Percentiles rank a stretch among this genome's conserved stretches.
Evolutionary conservation across 1,140 invertebrate species (phyloP).

Genomic region (Nasonia longicornis): DNA sequence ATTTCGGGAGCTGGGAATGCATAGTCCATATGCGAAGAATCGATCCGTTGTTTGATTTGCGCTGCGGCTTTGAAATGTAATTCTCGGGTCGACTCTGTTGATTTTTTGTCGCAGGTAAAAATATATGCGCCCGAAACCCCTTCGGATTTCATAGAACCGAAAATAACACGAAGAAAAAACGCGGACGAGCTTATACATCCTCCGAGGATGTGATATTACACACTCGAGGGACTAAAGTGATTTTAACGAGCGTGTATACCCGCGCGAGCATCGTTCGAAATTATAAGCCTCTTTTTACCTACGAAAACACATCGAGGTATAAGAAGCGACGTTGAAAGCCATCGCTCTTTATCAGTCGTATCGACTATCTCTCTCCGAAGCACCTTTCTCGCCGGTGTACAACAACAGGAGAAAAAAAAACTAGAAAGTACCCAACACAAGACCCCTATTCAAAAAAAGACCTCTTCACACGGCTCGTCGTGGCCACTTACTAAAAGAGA

Average conservation of each 20-base stretch:
- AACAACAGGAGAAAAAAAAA: conserved; percentile 1
- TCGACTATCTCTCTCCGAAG: background rate
- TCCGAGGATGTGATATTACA: too few relatives aligned
- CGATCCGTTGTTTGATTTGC: conserved; percentile 15
- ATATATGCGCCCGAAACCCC: background rate
- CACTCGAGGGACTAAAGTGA: background rate
- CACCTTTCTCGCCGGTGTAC: background rate
- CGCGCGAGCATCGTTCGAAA: background rate
- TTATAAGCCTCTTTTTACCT: conserved; percentile 8
- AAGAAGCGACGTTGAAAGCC: conserved; percentile 1
- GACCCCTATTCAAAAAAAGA: background rate
- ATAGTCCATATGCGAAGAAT: too few relatives aligned
- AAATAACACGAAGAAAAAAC: background rate
- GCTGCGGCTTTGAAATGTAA: background rate
- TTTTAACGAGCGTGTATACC: background rate
- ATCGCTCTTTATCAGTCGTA: conserved; percentile 7
- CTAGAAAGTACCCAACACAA: background rate
- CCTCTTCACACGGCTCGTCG: background rate
- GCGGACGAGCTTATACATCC: too few relatives aligned
- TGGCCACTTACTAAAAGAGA: background rate
- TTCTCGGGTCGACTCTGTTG: background rate
- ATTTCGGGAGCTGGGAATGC: background rate
- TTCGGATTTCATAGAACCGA: background rate
- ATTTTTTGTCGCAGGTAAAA: background rate
- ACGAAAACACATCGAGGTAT: background rate